Base-by-base conservation (phyloP, 2,113 vertebrate species). In the Paralichthys olivaceus region DNA sequence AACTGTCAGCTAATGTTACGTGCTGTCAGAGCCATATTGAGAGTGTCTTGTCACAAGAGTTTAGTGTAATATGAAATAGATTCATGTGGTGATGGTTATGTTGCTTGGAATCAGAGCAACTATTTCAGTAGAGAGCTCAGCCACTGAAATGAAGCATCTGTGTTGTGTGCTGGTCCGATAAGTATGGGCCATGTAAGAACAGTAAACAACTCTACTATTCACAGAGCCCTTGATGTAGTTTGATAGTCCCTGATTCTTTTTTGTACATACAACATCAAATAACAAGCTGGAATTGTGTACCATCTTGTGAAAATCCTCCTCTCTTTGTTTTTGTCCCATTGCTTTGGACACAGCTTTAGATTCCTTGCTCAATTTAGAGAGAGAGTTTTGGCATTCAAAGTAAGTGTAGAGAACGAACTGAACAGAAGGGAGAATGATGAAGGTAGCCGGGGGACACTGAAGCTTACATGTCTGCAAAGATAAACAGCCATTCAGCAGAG, bases 401-500 rank as follows among this genome's bases (percentile, higher is more conserved):
- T 53, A 34, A 82, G 68, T 64, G 51, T n/a, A 13, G 45, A 73
- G 59, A 26, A 69, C 43, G 56, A 72, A 26, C 22, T 15, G 56
- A 77, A 68, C 77, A 83, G 72, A 72, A 62, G 53, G 63, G 23
- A 69, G 34, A 34, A 57, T 26, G 20, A 75, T 65, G 71, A 78
- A 75, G 26, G 57, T 49, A 81, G 81, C 72, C 2, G 29, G 65
- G 66, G 73, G 76, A 76, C 75, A 80, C 54, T 54, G 59, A 69
- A 34, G 74, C 77, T 67, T 76, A 63, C 49, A 71, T 15, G 74
- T 84, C 79, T 81, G 72, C 77, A 83, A 78, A 87, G 83, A 91
- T 77, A 89, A 90, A 93, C 87, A 90, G 75, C 62, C 79, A 76
- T 86, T 89, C 79, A 79, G 77, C 84, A 80, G 75, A 71, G 64